These are phyloP conservation scores for Barypeithes pellucidus DNA, from an alignment of 2,888 invertebrate species.

Conservation along the genomic window DNA sequence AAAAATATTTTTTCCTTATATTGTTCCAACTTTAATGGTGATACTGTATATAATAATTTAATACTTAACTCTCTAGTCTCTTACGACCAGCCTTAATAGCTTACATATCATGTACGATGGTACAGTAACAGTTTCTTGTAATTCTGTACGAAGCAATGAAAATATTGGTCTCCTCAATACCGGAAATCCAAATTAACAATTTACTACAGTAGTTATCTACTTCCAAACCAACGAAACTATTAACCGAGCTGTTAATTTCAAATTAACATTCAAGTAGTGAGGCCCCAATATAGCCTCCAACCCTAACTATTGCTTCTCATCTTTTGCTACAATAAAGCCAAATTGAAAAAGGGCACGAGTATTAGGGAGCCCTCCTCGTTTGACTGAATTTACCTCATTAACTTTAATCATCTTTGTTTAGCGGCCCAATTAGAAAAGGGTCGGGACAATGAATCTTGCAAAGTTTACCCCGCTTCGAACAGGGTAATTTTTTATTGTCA, in stretches of 20 bases:
- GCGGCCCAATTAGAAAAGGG: conserved; percentile 34
- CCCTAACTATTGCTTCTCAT: conserved; percentile 19
- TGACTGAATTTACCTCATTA: conserved; percentile 41
- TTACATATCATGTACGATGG: no score
- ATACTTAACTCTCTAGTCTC: no score
- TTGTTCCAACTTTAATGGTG: no score
- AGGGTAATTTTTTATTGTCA: conserved; percentile 32
- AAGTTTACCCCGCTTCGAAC: conserved; percentile 22
- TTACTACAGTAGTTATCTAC: background rate
- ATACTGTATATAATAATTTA: no score
- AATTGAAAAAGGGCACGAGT: conserved; percentile 37
- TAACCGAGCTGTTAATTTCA: background rate
- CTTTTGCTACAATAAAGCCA: conserved; percentile 33
- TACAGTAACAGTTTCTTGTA: no score
- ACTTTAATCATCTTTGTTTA: conserved; percentile 43
- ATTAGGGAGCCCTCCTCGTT: conserved; percentile 26
- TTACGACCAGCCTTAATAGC: no score
- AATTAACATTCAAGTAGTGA: conserved; percentile 20
- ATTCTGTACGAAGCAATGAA: no score
- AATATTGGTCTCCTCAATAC: no score
- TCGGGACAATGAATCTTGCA: conserved; percentile 40
- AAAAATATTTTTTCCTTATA: no score
- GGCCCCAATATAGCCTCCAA: background rate
- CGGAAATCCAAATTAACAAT: no score
- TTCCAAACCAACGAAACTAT: background rate